phyloP scores from a whole-genome alignment of 1,140 invertebrate genomes.

The Aphaenogaster rudis region DNA sequence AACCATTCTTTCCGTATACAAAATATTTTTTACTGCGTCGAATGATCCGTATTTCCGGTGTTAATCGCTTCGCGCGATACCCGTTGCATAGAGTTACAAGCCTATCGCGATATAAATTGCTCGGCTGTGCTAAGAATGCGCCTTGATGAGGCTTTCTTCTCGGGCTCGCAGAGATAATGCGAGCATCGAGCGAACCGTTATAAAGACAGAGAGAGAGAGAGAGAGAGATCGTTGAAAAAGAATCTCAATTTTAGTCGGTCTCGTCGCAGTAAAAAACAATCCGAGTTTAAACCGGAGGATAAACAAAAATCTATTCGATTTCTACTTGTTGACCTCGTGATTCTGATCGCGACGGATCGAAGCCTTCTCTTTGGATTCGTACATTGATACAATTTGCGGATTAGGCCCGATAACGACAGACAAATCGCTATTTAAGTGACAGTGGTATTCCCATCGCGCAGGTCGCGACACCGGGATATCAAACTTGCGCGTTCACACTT shows the following conservation, averaged over 20 bases:
- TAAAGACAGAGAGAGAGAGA: background rate
- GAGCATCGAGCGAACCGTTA: background rate
- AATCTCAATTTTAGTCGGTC: background rate
- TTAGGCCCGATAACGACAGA: conserved; percentile 17
- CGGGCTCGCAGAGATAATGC: background rate
- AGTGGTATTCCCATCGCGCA: background rate
- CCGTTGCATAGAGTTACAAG: conserved; percentile 51
- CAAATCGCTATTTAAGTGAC: conserved; percentile 13
- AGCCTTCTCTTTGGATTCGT: background rate
- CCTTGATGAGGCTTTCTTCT: conserved; percentile 31
- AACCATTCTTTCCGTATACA: no score
- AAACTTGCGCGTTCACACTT: conserved; percentile 17
- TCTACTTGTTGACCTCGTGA: background rate
- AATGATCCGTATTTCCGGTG: no score
- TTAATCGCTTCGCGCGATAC: conserved; percentile 48
- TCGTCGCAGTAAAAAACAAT: background rate
- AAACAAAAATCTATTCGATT: conserved; percentile 6
- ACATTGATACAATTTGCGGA: conserved; percentile 29
- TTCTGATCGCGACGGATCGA: background rate
- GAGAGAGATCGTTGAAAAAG: background rate
- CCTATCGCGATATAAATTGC: conserved; percentile 31
- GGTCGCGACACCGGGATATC: conserved; percentile 50
- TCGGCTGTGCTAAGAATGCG: conserved; percentile 41
- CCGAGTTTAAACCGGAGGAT: background rate
- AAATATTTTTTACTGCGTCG: no score